Conservation (phyloP, 2,113 vertebrate species). For the Nipponia nippon region DNA sequence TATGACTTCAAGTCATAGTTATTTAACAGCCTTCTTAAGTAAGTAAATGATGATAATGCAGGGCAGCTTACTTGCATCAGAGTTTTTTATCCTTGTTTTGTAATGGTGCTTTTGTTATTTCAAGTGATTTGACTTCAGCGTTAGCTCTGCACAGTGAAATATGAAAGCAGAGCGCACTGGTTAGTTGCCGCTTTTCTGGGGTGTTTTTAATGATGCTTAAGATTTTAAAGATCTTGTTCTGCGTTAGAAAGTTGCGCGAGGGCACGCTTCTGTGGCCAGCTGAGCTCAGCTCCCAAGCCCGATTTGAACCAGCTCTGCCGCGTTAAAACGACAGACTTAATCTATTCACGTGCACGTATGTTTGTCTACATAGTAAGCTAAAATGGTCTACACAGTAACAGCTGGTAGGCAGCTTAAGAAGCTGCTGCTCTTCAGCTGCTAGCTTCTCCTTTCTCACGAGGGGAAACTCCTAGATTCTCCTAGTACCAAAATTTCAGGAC, state of each 20-base stretch:
- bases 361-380: neutral
- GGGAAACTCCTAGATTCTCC: neutral
- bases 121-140: neutral
- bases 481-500: neutral
- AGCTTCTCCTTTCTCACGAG: neutral
- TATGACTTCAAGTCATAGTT: neutral
- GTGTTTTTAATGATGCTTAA: neutral
- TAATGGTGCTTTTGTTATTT: neutral
- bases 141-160: neutral
- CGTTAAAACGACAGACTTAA: neutral
- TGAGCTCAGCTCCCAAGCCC: neutral
- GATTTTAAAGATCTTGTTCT: neutral
- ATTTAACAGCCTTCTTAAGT: neutral
- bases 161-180: neutral
- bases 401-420: neutral
- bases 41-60: neutral
- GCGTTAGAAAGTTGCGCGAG: neutral
- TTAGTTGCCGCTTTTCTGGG: neutral
- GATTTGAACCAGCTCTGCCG: neutral
- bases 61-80: neutral
- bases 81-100: neutral
- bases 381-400: neutral
- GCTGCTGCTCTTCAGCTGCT: neutral
- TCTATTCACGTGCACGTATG: fast-evolving
- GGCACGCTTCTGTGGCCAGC: neutral